Conservation (phyloP, 2,797 vertebrate genomes). For the Poecilia picta region DNA sequence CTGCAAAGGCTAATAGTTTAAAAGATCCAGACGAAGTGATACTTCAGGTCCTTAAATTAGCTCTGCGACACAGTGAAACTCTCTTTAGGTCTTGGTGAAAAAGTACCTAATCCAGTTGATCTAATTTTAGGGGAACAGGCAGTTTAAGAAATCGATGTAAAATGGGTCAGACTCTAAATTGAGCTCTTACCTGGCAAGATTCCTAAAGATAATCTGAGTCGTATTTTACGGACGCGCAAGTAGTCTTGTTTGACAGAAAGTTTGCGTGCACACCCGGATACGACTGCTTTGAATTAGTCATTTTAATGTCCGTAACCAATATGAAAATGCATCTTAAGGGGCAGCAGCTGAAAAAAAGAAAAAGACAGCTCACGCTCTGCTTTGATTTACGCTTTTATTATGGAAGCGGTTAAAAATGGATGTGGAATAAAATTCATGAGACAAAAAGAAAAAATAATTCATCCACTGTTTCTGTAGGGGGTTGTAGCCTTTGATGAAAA, state of each 20-base stretch:
- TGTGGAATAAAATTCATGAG: conserved; percentile 24
- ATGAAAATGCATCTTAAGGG: conserved; percentile 10
- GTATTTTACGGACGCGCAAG: conserved; percentile 9
- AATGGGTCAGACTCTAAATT: conserved; percentile 18
- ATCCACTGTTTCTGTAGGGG: conserved; percentile 14
- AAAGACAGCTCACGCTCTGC: conserved; percentile 9
- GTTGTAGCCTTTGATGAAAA: conserved; percentile 33
- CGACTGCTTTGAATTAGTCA: conserved; percentile 24
- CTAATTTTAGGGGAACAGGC: conserved; percentile 1
- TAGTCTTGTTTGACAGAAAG: neutral
- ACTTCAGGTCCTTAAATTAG: neutral
- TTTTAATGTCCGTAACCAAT: conserved; percentile 28
- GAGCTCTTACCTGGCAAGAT: neutral
- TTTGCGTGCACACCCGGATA: conserved; percentile 31
- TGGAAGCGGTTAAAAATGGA: conserved; percentile 35
- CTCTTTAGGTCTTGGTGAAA: conserved; percentile 19
- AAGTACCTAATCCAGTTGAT: conserved; percentile 39
- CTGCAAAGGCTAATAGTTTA: conserved; percentile 5
- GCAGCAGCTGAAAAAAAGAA: neutral
- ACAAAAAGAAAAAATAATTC: conserved; percentile 22
- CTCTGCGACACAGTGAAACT: conserved; percentile 5
- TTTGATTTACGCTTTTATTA: conserved; percentile 38
- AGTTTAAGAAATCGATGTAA: conserved; percentile 40
- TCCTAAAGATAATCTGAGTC: conserved; percentile 7
- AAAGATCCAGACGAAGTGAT: neutral